These are phyloP conservation scores for Holotrichia oblita DNA, from an alignment of 1,140 invertebrate species.

Conservation along the genomic window DNA sequence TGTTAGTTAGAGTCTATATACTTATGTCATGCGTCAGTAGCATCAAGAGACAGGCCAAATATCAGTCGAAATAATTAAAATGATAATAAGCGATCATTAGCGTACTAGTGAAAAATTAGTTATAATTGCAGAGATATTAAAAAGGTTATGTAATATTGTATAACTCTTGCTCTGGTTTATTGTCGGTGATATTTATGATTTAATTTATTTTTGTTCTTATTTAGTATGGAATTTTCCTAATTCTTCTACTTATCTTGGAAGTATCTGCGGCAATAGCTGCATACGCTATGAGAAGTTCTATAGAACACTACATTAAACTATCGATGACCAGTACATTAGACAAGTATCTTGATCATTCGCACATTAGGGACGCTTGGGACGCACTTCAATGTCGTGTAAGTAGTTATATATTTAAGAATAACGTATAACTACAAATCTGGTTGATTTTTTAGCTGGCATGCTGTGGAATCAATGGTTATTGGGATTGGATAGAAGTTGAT, in stretches of 20 bases:
- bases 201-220: slow-evolving; percentile 39
- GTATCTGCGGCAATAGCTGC: slow-evolving; percentile 82
- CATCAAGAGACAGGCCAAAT: too few species aligned
- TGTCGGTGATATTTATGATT: neutral
- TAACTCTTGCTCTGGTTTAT: too few species aligned
- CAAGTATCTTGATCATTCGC: slow-evolving; percentile 64
- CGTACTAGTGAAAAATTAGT: too few species aligned
- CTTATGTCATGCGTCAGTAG: too few species aligned
- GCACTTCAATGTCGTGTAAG: slow-evolving; percentile 73
- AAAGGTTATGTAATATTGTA: too few species aligned
- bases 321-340: slow-evolving; percentile 69
- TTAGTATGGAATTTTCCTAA: slow-evolving; percentile 83
- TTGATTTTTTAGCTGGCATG: slow-evolving; percentile 71
- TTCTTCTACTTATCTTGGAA: slow-evolving; percentile 82
- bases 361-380: slow-evolving; percentile 67
- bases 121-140: too few species aligned
- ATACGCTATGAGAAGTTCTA: slow-evolving; percentile 73
- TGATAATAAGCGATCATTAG: too few species aligned
- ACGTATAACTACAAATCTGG: neutral
- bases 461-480: slow-evolving; percentile 72
- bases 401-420: neutral
- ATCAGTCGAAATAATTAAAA: too few species aligned
- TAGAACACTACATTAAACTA: slow-evolving; percentile 65
- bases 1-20: too few species aligned
- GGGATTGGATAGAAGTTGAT: slow-evolving; percentile 69